phyloP scores from a whole-genome alignment of 2,113 vertebrate genomes.

The Natator depressus region DNA sequence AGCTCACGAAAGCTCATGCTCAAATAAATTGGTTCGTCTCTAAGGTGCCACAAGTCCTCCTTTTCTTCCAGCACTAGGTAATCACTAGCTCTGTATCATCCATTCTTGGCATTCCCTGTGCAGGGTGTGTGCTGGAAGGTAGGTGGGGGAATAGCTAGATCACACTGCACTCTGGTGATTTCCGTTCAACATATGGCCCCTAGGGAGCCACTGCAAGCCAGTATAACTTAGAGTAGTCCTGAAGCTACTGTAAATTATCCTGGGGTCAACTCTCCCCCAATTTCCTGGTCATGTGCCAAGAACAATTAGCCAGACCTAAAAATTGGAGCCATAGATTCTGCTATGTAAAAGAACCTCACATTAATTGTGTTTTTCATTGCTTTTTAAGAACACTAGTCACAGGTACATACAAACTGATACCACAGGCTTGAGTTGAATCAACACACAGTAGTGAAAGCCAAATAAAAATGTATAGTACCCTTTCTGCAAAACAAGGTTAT shows the following conservation, averaged over 20 bases:
- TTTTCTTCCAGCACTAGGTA: no score
- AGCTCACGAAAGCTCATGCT: no score
- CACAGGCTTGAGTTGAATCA: neutral
- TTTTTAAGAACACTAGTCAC: neutral
- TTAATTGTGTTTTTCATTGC: neutral
- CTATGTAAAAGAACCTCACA: neutral
- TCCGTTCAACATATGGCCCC: neutral
- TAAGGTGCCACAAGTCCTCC: no score
- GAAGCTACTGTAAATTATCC: neutral
- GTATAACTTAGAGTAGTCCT: neutral
- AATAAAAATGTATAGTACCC: constrained; percentile 28
- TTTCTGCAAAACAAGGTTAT: constrained; percentile 3
- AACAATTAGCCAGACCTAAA: neutral
- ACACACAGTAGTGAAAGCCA: neutral
- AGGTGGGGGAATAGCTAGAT: neutral
- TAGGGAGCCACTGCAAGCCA: neutral
- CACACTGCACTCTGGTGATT: neutral
- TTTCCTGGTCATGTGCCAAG: neutral
- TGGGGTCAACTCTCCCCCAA: neutral
- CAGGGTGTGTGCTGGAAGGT: neutral
- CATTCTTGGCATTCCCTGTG: neutral
- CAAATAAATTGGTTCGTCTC: no score
- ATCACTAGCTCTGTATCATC: neutral
- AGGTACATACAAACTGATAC: neutral
- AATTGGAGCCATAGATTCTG: neutral